phyloP scores from a whole-genome alignment of 1,140 invertebrate genomes.

The Nebria ingens region DNA sequence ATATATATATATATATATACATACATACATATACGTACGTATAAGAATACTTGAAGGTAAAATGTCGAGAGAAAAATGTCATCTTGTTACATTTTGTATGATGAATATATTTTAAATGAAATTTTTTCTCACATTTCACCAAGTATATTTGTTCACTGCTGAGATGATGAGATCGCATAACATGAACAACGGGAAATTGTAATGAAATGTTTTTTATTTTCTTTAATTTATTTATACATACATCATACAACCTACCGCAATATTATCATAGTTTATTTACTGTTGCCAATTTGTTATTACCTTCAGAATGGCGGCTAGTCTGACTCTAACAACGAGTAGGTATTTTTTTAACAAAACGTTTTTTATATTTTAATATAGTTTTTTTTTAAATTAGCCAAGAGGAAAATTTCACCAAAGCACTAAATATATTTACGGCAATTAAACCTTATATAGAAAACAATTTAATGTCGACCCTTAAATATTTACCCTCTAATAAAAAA shows the following conservation, averaged over 20 bases:
- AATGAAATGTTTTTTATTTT: not conserved
- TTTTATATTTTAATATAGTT: no score
- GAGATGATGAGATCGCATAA: not conserved
- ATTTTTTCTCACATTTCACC: not conserved
- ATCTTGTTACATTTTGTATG: not conserved
- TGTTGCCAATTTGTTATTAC: no score
- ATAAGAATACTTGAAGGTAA: not conserved
- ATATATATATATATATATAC: no score
- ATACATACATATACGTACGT: not conserved
- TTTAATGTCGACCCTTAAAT: slow-evolving; percentile 2
- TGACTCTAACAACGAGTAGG: no score
- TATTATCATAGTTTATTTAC: no score
- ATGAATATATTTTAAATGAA: not conserved
- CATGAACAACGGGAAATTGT: no score
- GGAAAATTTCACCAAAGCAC: not conserved
- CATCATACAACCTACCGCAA: no score
- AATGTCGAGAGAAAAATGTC: not conserved
- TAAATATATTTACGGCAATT: slow-evolving; percentile 1
- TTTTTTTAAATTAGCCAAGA: no score
- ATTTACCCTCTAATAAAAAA: slow-evolving; percentile 4
- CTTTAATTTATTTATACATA: not conserved
- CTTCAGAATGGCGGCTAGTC: no score
- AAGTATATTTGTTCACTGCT: not conserved
- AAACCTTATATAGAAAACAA: not conserved
- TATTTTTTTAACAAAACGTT: no score